Conservation (phyloP, 1,140 invertebrate species). For the Dendroctonus valens region DNA sequence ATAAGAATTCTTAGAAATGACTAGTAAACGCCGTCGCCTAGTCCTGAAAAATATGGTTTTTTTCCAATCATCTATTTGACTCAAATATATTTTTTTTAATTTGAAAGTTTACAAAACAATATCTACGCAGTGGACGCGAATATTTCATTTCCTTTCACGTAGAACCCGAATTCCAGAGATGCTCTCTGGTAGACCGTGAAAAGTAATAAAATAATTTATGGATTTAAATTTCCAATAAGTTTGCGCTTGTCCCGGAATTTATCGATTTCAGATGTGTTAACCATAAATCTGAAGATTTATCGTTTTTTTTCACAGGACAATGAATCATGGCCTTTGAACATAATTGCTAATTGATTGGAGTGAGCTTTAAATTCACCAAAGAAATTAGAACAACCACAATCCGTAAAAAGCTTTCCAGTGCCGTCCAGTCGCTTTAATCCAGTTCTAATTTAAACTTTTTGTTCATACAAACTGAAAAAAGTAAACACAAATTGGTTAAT, state of each 20-base stretch:
- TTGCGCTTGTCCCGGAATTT: constrained; percentile 24
- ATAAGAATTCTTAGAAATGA: too few species aligned
- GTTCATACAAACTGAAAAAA: too few species aligned
- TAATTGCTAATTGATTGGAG: constrained; percentile 31
- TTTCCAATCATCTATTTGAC: background rate
- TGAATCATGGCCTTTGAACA: constrained; percentile 28
- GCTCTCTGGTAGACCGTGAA: constrained; percentile 11
- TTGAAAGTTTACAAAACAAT: background rate
- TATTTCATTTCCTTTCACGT: too few species aligned
- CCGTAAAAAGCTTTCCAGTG: too few species aligned
- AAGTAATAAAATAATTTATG: constrained; percentile 26
- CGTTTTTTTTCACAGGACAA: constrained; percentile 12
- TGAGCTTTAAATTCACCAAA: constrained; percentile 6
- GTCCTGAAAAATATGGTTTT: background rate
- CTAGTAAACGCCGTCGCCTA: too few species aligned
- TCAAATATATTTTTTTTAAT: background rate
- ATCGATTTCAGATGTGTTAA: constrained; percentile 31
- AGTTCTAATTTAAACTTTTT: too few species aligned
- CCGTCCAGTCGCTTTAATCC: too few species aligned
- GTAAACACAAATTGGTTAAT: too few species aligned
- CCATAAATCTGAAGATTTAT: constrained; percentile 30
- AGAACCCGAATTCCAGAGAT: constrained; percentile 1
- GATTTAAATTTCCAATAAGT: constrained; percentile 30
- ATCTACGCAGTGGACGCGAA: too few species aligned
- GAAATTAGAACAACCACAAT: too few species aligned